Percentiles rank a stretch among this genome's conserved stretches.
These are phyloP conservation scores for Mixornis gularis DNA, from an alignment of 2,113 vertebrate species.

Conservation along the genomic window DNA sequence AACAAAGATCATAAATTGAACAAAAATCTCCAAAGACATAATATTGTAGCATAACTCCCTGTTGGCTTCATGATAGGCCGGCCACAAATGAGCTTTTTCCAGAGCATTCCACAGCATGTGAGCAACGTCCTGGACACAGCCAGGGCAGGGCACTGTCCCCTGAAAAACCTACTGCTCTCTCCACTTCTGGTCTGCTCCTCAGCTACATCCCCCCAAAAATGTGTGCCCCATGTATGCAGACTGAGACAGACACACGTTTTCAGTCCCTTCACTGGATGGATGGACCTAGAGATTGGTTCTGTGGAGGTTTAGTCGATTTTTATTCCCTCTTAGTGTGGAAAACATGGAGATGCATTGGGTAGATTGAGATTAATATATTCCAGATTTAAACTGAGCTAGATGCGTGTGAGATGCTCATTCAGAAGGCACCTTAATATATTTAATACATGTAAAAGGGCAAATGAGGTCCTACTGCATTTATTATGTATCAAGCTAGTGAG, in stretches of 20 bases:
- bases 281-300: background rate
- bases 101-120: background rate
- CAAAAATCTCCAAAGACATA: background rate
- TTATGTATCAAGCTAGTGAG: background rate
- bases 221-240: background rate
- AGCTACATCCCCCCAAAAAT: background rate
- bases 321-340: background rate
- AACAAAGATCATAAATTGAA: background rate
- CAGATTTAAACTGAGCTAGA: background rate
- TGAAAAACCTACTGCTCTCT: background rate
- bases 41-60: background rate
- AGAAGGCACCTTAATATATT: background rate
- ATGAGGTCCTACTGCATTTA: background rate
- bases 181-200: background rate
- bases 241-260: background rate
- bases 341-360: background rate
- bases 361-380: background rate
- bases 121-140: background rate
- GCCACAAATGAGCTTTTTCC: background rate
- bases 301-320: background rate
- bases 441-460: background rate
- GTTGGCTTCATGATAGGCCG: background rate
- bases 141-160: background rate
- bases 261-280: background rate
- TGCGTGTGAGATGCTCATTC: background rate